phyloP scores from a whole-genome alignment of 2,797 vertebrate genomes.

The Notamacropus eugenii region DNA sequence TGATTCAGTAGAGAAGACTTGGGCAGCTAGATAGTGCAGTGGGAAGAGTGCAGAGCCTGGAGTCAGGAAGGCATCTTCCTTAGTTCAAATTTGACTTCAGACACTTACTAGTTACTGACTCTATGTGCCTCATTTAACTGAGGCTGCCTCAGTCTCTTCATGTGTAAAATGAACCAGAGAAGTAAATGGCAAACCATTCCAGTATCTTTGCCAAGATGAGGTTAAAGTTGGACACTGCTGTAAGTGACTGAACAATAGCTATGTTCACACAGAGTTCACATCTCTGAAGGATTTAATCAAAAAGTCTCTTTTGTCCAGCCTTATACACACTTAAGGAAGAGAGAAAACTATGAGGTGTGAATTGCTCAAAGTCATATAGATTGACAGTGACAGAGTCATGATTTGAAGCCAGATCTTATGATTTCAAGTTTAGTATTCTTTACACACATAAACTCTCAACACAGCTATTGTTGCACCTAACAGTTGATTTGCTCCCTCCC shows the following conservation, averaged over 20 bases:
- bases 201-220: not conserved
- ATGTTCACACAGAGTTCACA: not conserved
- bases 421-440: not conserved
- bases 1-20: not conserved
- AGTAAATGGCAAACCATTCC: not conserved
- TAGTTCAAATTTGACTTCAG: not conserved
- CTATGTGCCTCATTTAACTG: not conserved
- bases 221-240: not conserved
- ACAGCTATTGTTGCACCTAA: not conserved
- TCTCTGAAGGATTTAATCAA: not conserved
- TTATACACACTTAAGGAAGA: not conserved
- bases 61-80: not conserved
- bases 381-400: not conserved
- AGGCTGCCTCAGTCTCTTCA: not conserved
- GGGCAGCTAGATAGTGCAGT: not conserved
- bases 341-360: not conserved
- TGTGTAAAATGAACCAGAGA: not conserved
- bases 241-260: not conserved
- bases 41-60: not conserved
- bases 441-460: not conserved
- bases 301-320: not conserved
- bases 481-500: too few relatives aligned
- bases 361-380: not conserved
- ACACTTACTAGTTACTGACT: not conserved
- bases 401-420: not conserved